Base-by-base conservation (phyloP, 2,888 invertebrate genomes). In the Synergus itoensis region DNA sequence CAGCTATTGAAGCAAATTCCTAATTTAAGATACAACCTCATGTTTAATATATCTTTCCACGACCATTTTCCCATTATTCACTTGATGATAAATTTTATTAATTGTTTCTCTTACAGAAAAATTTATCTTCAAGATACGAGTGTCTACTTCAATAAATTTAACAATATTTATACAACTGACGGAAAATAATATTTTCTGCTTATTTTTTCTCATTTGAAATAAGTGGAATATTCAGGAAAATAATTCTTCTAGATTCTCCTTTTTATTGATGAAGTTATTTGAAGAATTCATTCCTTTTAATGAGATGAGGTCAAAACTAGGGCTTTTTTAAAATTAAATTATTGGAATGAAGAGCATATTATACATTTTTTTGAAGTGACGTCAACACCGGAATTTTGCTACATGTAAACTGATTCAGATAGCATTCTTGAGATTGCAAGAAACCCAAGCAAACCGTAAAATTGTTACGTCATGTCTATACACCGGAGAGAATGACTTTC, bases 321-420 rank as follows among this genome's bases (percentile, higher is more conserved):
- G 28, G 28, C 28, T 28, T 28, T 28, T 3, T 28, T 3, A 28
- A 28, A 28, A 28, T 28, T 28, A 28, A 28, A 28, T 28, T 28
- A 28, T 28, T 28, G 3, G 3, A 28, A 28, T 28, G 7, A 36
- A 36, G 36, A 36, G 36, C 28, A 28, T 3, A 28, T 4, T 5
- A 36, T 36, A 36, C 5, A 4, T 5, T 36, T 36, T 36, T 36
- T 36, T 36, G 36, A 64, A 64, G n/a, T 64, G 64, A 64, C 64
- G 40, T 64, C 28, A 64, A 9, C 8, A 64, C n/a, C 64, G 40
- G 64, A 64, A 64, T 64, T 64, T 64, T 40, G 64, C 64, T 40
- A 62, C 4, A 21, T 28, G n/a, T 62, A 4, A 12, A 12, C 11
- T 64, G 64, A 64, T n/a, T 64, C 64, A 64, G 64, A 40, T 64